Evolutionary conservation across 2,797 vertebrate genomes (phyloP), one percentile per base, ranked within the genome.

Genomic region (Salmo trutta): DNA sequence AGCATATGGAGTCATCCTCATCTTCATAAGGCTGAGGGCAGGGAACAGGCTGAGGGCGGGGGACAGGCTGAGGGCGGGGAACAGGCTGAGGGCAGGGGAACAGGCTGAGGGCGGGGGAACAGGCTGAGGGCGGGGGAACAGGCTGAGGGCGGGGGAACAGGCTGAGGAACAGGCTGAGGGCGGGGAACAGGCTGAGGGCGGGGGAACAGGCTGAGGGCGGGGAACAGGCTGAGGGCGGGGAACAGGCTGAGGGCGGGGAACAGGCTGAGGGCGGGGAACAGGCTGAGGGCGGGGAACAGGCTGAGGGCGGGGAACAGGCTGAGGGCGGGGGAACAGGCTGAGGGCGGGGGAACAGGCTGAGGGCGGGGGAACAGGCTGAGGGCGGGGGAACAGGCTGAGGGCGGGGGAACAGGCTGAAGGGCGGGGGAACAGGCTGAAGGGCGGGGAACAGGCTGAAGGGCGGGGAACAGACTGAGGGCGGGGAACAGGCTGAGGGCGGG

Each of bases 61-160:
- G 3, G 14, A 33, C 36, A 36, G 29, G 29, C 29, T 31, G 29
- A 31, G 29, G 29, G 29, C 3, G 2, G 29, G 29, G 3, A 31
- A 31, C 29, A 84, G 87, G 64, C 65, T 65, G 52, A 71, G 70
- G 21, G 69, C n/a, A 51, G 17, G 41, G n/a, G 0, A 27, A 89
- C 8, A 24, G 27, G 31, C 33, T 21, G 31, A 24, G 4, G 29
- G 29, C 29, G 2, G 2, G 29, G 29, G 29, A 31, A 31, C 29
- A 31, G 29, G 29, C 29, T 31, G 29, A 31, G 1, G 27, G 27
- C 2, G 0, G 24, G 27, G 27, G 29, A 31, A 31, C 29, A 84
- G 87, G 64, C 65, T 65, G 52, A 71, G 70, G 21, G 24, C 41
- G 2, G 17, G 41, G n/a, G 1, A 27, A 89, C 8, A 24, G 27